Percentiles rank a stretch among this genome's conserved stretches.
phyloP scores from a whole-genome alignment of 2,797 vertebrate genomes.

The Amniataba percoides region DNA sequence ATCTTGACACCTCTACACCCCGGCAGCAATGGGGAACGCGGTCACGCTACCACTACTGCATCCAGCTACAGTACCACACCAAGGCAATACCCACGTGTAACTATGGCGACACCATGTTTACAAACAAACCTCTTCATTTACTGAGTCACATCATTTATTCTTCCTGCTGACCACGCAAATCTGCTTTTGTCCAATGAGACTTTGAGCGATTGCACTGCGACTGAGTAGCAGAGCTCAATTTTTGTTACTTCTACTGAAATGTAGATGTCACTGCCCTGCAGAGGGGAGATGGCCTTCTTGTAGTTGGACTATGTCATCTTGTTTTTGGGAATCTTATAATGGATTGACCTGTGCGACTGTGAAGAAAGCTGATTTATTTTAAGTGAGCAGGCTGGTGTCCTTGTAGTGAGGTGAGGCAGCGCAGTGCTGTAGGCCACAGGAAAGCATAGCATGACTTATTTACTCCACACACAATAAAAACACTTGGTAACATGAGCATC shows the following conservation, averaged over 20 bases:
- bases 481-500: not conserved
- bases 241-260: constrained; percentile 2
- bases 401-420: not conserved
- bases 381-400: not conserved
- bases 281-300: constrained; percentile 1
- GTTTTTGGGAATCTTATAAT: not conserved
- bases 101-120: constrained; percentile 65
- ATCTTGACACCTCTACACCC: constrained; percentile 69
- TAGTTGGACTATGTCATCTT: constrained; percentile 6
- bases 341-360: not conserved
- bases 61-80: constrained; percentile 49
- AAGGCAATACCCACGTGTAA: constrained; percentile 43
- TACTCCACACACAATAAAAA: constrained; percentile 24
- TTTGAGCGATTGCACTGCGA: constrained; percentile 10
- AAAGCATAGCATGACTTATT: constrained; percentile 34
- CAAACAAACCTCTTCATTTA: constrained; percentile 31
- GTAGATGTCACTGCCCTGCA: constrained; percentile 33
- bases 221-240: constrained; percentile 11
- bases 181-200: constrained; percentile 20
- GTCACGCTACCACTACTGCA: constrained; percentile 47
- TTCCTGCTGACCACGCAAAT: constrained; percentile 20
- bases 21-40: constrained; percentile 15
- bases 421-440: constrained; percentile 13
- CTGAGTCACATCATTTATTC: constrained; percentile 5
- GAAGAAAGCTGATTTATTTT: constrained; percentile 12